A percentile compares a stretch with the other conserved stretches of the same genome.
Conservation (phyloP, 2,888 invertebrate genomes). For the Hypercompe scribonia region DNA sequence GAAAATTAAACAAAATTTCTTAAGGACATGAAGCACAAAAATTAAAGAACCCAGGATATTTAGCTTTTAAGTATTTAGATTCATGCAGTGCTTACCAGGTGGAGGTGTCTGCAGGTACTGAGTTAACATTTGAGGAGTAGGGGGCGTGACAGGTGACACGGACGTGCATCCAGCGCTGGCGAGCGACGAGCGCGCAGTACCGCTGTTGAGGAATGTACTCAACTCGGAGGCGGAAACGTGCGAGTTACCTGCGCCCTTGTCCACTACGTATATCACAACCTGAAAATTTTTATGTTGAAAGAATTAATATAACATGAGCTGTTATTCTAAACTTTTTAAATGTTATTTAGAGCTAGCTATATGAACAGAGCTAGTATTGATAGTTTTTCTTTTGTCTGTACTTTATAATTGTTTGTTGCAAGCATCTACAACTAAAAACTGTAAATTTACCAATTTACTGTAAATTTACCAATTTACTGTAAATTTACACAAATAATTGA, state of each 20-base stretch:
- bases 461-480: too few relatives aligned
- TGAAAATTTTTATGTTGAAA: slow-evolving; percentile 37
- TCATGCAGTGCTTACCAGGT: slow-evolving; percentile 60
- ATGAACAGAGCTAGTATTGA: too few relatives aligned
- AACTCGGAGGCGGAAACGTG: slow-evolving; percentile 92
- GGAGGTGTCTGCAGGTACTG: slow-evolving; percentile 97
- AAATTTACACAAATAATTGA: too few relatives aligned
- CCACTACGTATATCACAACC: slow-evolving; percentile 77
- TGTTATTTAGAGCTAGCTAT: too few relatives aligned
- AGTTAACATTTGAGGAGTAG: slow-evolving; percentile 92
- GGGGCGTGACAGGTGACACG: slow-evolving; percentile 90
- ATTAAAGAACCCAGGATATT: background rate
- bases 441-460: too few relatives aligned
- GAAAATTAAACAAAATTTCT: too few relatives aligned
- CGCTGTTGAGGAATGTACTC: slow-evolving; percentile 89
- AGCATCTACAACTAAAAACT: too few relatives aligned
- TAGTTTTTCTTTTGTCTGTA: too few relatives aligned
- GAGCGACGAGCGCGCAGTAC: slow-evolving; percentile 90
- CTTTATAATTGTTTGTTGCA: too few relatives aligned
- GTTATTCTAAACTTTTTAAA: too few relatives aligned
- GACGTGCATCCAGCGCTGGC: slow-evolving; percentile 90
- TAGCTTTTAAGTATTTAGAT: background rate
- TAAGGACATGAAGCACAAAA: background rate
- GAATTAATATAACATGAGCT: background rate
- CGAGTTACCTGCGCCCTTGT: slow-evolving; percentile 87